Evolutionary conservation across 2,113 vertebrate species (phyloP), one percentile per base, ranked within the genome.

Genomic region (Anarrhichthys ocellatus): DNA sequence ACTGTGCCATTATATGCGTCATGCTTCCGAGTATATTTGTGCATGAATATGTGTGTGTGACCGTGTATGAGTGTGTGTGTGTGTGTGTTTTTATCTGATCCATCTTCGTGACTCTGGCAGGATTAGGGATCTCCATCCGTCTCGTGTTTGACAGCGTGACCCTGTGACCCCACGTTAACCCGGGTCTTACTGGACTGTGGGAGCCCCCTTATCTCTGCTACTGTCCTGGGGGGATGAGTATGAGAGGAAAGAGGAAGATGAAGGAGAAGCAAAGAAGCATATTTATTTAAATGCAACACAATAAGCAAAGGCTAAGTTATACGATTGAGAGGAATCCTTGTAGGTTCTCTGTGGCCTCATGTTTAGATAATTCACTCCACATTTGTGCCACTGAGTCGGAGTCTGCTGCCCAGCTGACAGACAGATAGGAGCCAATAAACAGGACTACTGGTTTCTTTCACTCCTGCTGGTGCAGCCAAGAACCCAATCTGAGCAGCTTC

Each of bases 61-160:
- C 46, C 61, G 13, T 64, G 24, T 29, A 46, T 54, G 66, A 58
- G 22, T 54, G 63, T 61, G n/a, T 71, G 67, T 20, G 40, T 42
- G 63, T 84, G 79, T 46, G 77, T 93, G 63, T 88, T 89, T 95
- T 92, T 84, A 91, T 95, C 91, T 94, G 94, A 95, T 93, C 89
- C 93, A 92, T 96, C 96, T 93, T 96, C 91, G 86, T 96, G 96
- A 96, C 96, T 95, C 94, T 54, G 93, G 90, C 87, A 84, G 88
- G 92, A 95, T 92, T 89, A 92, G 68, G 70, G 71, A 50, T 73
- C 82, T 83, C 87, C 90, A 93, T 94, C 91, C 88, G 78, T 93
- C 93, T 1, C 20, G 54, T 44, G 83, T 73, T 73, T 90, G 92
- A 93, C 91, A 92, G 88, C 42, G 7, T 70, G 85, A 89, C 88